These are phyloP conservation scores for Mus spretus DNA, from an alignment of 2,797 vertebrate species.

Conservation along the genomic window DNA sequence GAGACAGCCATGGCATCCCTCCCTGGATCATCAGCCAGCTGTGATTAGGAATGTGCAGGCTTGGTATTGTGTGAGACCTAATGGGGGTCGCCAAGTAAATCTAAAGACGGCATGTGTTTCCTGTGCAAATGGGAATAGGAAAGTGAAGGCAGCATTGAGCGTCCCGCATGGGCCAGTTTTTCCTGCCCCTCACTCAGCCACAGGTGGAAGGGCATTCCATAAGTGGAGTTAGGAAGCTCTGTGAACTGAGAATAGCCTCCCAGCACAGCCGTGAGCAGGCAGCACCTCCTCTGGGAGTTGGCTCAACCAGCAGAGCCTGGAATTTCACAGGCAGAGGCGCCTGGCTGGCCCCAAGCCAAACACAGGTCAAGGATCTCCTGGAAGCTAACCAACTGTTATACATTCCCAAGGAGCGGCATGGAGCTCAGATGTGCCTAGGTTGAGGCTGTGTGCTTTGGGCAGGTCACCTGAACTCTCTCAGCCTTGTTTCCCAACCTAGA, in stretches of 20 bases:
- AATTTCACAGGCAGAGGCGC: background rate
- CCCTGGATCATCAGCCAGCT: fast-evolving
- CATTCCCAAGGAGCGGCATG: fast-evolving
- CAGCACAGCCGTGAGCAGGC: no score
- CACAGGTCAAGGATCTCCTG: background rate
- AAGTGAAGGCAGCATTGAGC: background rate
- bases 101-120: fast-evolving
- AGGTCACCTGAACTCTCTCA: background rate
- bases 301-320: background rate
- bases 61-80: fast-evolving
- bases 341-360: background rate
- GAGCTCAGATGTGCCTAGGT: background rate
- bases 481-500: background rate
- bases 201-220: background rate
- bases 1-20: fast-evolving
- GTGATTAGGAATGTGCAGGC: fast-evolving
- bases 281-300: background rate
- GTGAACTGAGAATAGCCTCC: background rate
- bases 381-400: background rate
- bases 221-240: no score
- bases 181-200: background rate
- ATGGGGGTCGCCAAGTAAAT: fast-evolving
- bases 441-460: fast-evolving
- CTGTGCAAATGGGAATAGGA: fast-evolving
- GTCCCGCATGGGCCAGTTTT: fast-evolving